Evolutionary conservation across 2,113 vertebrate genomes (phyloP).

Genomic region (Paedocypris sp.): DNA sequence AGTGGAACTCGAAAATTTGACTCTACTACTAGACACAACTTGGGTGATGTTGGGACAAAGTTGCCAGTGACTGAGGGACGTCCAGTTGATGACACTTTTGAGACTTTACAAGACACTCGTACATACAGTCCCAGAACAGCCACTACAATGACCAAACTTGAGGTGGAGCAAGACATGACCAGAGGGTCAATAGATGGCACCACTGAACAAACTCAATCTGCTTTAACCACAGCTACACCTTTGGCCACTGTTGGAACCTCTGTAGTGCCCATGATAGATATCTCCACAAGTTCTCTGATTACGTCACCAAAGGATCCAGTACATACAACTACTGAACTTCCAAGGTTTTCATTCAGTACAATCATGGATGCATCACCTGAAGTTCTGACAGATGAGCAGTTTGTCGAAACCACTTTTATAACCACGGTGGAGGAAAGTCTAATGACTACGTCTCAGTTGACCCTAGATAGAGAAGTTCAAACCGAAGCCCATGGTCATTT

Average conservation of each 20-base stretch:
- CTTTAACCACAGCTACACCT: background rate
- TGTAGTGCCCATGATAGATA: background rate
- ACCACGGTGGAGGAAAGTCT: background rate
- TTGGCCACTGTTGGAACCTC: background rate
- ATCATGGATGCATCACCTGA: background rate
- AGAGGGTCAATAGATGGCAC: background rate
- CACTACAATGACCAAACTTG: background rate
- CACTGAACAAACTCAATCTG: background rate
- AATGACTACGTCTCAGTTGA: background rate
- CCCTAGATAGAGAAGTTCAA: no score
- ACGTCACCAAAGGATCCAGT: background rate
- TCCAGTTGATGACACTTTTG: no score
- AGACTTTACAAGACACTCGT: no score
- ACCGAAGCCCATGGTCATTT: no score
- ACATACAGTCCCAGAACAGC: no score
- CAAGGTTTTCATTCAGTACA: background rate
- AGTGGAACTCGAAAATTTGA: no score
- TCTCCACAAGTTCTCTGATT: background rate
- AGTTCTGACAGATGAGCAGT: background rate
- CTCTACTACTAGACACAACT: no score
- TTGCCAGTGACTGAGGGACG: no score
- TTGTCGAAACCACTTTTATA: background rate
- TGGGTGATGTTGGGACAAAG: no score
- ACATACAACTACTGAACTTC: background rate
- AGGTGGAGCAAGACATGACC: background rate